Base-by-base conservation (phyloP, 2,888 invertebrate genomes). In the Bombylius major region DNA sequence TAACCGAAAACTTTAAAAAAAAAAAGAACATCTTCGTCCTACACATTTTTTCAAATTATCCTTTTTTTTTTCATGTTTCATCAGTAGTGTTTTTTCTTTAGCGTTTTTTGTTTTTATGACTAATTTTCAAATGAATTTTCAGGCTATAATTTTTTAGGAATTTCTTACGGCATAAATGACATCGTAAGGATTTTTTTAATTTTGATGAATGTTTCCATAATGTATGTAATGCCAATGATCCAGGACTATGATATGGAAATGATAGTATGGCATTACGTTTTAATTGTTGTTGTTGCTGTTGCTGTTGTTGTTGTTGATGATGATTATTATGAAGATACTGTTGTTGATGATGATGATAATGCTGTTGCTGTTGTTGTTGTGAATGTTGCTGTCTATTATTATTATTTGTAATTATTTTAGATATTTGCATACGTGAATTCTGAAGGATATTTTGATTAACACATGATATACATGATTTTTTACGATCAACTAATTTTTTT, bases 171-270 rank as follows among this genome's bases (percentile, higher is more conserved):
- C 73, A 72, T 55, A 63, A 62, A 36, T 57, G 55, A 47, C 72
- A 72, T 54, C 61, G 59, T 45, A 59, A 54, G 13, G 58, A 58
- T 47, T 47, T 58, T 42, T 48, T 60, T 56, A 5, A 47, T 50
- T 49, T 50, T 23, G 34, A 36, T 14, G 65, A 59, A 63, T 81
- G 80, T 56, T 75, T 72, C 80, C 80, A 81, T 33, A 76, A 62
- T 13, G 70, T 69, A 67, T 81, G 80, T 56, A 80, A 64, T 3
- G 74, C 66, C 56, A 79, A 65, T 1, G 78, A 76, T 48, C 72
- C 72, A 44, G 69, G 70, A 5, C 75, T 77, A 59, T 78, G 78
- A 62, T 78, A 78, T 6, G 75, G 75, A 47, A 73, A 70, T 14
- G 50, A 47, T 9, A 55, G 32, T 47, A 55, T 55, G 13, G n/a